Percentiles rank a stretch among this genome's conserved stretches.
These are phyloP conservation scores for Drosophila mettleri DNA, from an alignment of 2,888 invertebrate species.

Conservation along the genomic window DNA sequence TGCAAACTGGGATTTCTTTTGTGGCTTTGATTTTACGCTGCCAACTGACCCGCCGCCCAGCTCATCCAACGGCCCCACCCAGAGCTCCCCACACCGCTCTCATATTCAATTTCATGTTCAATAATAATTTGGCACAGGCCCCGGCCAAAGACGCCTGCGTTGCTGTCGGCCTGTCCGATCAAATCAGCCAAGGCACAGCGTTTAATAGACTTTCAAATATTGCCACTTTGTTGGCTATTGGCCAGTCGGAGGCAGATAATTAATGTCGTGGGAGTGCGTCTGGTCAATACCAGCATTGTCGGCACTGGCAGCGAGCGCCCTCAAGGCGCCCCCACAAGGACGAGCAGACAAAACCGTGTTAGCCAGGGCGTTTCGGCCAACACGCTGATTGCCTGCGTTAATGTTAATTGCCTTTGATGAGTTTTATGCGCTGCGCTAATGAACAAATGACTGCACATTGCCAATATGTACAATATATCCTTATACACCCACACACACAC, in stretches of 20 bases:
- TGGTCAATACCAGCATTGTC: conserved; percentile 18
- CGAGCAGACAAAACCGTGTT: conserved; percentile 19
- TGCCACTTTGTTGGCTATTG: conserved; percentile 66
- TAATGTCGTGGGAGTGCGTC: conserved; percentile 67
- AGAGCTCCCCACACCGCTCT: conserved; percentile 9
- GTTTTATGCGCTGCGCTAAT: conserved; percentile 79
- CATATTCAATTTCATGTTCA: conserved; percentile 76
- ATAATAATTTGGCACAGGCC: conserved; percentile 61
- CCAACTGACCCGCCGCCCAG: conserved; percentile 1
- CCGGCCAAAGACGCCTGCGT: conserved; percentile 24
- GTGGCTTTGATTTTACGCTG: conserved; percentile 72
- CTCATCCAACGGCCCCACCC: not conserved
- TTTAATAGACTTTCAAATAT: conserved; percentile 79
- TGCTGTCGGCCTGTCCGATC: conserved; percentile 44
- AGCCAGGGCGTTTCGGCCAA: conserved; percentile 29
- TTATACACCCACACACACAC: conserved; percentile 22
- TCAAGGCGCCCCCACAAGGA: conserved; percentile 53
- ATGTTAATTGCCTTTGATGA: conserved; percentile 81
- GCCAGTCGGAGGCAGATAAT: conserved; percentile 64
- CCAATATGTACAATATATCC: conserved; percentile 60
- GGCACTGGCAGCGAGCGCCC: conserved; percentile 8
- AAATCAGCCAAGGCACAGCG: conserved; percentile 53
- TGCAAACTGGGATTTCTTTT: conserved; percentile 78
- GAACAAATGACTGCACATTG: conserved; percentile 77
- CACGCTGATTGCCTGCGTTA: conserved; percentile 76